phyloP scores from a whole-genome alignment of 1,140 invertebrate genomes.

The Achatina immaculata region DNA sequence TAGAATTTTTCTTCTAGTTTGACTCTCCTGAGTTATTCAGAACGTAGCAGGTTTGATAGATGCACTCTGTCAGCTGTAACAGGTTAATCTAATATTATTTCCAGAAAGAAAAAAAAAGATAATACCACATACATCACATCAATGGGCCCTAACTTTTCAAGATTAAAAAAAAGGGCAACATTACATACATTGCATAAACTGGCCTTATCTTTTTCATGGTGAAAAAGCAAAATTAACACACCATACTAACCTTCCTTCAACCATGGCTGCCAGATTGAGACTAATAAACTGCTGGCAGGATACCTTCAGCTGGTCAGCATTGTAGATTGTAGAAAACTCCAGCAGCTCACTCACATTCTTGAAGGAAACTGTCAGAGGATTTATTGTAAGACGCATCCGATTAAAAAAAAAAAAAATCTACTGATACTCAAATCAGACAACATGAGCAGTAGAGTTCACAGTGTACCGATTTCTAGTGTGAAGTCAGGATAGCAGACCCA shows the following conservation, averaged over 20 bases:
- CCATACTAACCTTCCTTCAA: constrained; percentile 75
- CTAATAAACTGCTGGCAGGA: constrained; percentile 81
- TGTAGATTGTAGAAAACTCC: constrained; percentile 76
- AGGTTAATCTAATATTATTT: no score
- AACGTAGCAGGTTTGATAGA: no score
- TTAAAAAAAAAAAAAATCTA: background rate
- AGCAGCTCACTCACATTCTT: constrained; percentile 80
- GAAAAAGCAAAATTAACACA: background rate
- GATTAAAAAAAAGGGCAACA: no score
- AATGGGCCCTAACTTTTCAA: no score
- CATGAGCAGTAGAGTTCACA: background rate
- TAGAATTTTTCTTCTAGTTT: no score
- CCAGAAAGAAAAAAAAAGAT: no score
- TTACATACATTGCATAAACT: background rate
- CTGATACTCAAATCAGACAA: background rate
- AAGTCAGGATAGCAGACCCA: no score
- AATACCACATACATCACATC: no score
- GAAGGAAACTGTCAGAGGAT: constrained; percentile 73
- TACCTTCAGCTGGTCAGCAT: constrained; percentile 78
- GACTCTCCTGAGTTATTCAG: no score
- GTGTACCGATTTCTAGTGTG: no score
- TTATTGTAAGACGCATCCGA: no score
- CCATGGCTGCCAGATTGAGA: constrained; percentile 78
- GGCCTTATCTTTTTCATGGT: background rate
- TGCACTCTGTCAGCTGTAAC: no score